A percentile compares a stretch with the other conserved stretches of the same genome.
Evolutionary conservation across 2,113 vertebrate genomes (phyloP).

Genomic region (Alaudala cheleensis): DNA sequence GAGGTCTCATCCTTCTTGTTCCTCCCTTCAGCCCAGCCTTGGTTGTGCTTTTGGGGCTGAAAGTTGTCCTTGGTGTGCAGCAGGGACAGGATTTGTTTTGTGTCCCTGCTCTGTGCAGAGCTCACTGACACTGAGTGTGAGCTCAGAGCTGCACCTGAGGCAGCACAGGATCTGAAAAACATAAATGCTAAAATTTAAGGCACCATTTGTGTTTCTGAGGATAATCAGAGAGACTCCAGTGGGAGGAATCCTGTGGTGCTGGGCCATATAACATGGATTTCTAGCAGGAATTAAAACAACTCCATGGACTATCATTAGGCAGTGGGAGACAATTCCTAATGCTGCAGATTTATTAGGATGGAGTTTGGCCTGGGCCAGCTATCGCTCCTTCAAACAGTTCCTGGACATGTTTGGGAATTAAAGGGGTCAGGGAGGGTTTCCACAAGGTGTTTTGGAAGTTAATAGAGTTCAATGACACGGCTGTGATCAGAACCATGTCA

Average conservation of each 20-base stretch:
- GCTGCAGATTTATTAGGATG: neutral
- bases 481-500: neutral
- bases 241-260: neutral
- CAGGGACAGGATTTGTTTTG: too few species aligned
- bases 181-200: too few species aligned
- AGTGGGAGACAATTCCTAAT: neutral
- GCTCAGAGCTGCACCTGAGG: too few species aligned
- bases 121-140: too few species aligned
- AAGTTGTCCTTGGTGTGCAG: too few species aligned
- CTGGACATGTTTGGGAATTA: neutral
- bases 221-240: fast-evolving
- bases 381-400: neutral
- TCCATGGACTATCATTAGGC: neutral
- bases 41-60: too few species aligned
- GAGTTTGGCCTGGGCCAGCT: neutral
- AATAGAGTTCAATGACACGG: neutral
- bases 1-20: too few species aligned
- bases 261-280: neutral
- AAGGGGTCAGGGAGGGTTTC: neutral
- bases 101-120: too few species aligned
- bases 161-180: too few species aligned
- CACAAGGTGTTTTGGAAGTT: neutral
- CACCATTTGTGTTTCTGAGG: neutral
- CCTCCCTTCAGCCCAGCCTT: too few species aligned
- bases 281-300: neutral